Conservation (phyloP, 2,888 invertebrate species). For the Anarsia innoxiella region DNA sequence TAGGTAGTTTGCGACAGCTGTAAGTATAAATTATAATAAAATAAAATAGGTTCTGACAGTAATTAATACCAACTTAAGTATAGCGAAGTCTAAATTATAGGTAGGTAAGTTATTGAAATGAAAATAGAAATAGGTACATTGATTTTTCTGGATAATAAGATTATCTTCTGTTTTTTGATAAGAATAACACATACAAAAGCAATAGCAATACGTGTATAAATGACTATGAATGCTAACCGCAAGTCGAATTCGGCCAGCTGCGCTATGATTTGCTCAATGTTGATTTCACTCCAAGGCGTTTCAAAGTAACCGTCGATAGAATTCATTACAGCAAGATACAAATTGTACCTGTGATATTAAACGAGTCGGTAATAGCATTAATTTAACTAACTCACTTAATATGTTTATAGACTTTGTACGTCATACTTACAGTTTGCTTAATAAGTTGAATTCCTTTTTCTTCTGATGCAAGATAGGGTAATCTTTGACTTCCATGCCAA, state of each 20-base stretch:
- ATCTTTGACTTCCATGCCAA: conserved; percentile 87
- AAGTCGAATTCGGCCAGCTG: conserved; percentile 90
- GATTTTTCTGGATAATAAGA: too few relatives aligned
- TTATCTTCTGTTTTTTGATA: too few relatives aligned
- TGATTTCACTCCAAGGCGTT: conserved; percentile 87
- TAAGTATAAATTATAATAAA: background rate
- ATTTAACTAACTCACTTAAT: background rate
- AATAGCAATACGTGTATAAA: too few relatives aligned
- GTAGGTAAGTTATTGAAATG: too few relatives aligned
- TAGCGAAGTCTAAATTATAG: too few relatives aligned
- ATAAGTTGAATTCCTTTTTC: conserved; percentile 87
- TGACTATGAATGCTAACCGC: too few relatives aligned
- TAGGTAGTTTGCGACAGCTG: conserved; percentile 88
- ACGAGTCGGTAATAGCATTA: background rate
- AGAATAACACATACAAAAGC: too few relatives aligned
- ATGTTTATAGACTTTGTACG: background rate
- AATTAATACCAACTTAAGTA: too few relatives aligned
- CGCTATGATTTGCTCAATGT: conserved; percentile 86
- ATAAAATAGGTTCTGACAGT: too few relatives aligned
- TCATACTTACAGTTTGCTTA: conserved; percentile 79
- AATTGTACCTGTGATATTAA: conserved; percentile 48
- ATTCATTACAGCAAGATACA: conserved; percentile 88
- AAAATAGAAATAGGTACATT: too few relatives aligned
- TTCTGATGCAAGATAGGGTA: conserved; percentile 87
- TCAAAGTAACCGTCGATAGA: conserved; percentile 91